phyloP scores from a whole-genome alignment of 2,888 invertebrate species.

The Microchrysa polita region DNA sequence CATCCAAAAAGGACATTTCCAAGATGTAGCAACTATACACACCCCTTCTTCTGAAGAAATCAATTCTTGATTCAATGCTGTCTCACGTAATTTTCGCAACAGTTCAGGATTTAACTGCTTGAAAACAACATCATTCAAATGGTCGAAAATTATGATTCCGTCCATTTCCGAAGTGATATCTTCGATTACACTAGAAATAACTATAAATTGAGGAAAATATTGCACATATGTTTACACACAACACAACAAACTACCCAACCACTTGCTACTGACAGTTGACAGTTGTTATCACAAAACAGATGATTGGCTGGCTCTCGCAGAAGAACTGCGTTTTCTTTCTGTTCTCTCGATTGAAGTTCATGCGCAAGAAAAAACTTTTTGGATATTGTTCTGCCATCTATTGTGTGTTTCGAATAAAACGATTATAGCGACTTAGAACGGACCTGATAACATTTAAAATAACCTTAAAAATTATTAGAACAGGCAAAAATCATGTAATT shows the following conservation, averaged over 20 bases:
- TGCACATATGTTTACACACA: constrained; percentile 28
- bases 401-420: too few relatives aligned
- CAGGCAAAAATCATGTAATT: too few relatives aligned
- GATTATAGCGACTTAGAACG: too few relatives aligned
- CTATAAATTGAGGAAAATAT: not conserved
- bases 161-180: constrained; percentile 62
- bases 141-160: constrained; percentile 68
- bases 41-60: constrained; percentile 53
- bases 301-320: not conserved
- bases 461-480: too few relatives aligned
- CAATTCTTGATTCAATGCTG: constrained; percentile 65
- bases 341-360: not conserved
- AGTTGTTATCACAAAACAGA: constrained; percentile 24
- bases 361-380: not conserved
- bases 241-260: constrained; percentile 6
- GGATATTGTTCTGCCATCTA: too few relatives aligned
- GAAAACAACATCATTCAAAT: constrained; percentile 68
- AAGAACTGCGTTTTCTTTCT: not conserved
- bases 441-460: too few relatives aligned
- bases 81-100: constrained; percentile 64
- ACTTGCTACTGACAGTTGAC: constrained; percentile 29
- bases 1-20: not conserved
- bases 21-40: not conserved
- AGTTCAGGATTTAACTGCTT: constrained; percentile 66
- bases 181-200: not conserved